phyloP scores from a whole-genome alignment of 2,113 vertebrate species.

The Hassar affinis region DNA sequence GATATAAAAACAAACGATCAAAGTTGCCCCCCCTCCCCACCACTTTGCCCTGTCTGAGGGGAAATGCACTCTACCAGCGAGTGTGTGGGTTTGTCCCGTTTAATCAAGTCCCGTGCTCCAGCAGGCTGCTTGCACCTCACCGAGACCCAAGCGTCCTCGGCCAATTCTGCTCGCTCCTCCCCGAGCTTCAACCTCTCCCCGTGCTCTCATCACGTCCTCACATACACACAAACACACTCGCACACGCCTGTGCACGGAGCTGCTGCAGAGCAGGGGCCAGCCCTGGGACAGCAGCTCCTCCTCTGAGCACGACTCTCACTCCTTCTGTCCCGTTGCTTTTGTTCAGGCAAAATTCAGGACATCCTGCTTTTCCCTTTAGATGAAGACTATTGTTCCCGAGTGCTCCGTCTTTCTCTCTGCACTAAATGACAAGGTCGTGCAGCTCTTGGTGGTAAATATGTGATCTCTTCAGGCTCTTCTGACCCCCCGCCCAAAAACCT shows the following conservation, averaged over 20 bases:
- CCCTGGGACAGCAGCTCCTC: constrained; percentile 71
- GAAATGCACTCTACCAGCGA: constrained; percentile 67
- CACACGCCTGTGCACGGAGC: constrained; percentile 35
- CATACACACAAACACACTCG: constrained; percentile 20
- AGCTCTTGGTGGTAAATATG: constrained; percentile 73
- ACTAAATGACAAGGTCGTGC: constrained; percentile 71
- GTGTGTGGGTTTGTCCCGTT: constrained; percentile 54
- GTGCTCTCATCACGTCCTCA: constrained; percentile 75
- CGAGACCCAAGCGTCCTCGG: constrained; percentile 48
- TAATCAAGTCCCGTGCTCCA: constrained; percentile 56
- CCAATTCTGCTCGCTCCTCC: constrained; percentile 59
- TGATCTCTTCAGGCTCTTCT: constrained; percentile 61
- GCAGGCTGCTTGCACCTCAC: constrained; percentile 51
- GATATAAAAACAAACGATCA: constrained; percentile 40
- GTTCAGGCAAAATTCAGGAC: constrained; percentile 5
- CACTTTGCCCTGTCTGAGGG: constrained; percentile 32
- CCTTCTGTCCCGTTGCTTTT: constrained; percentile 40
- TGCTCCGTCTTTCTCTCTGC: constrained; percentile 36
- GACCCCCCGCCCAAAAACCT: constrained; percentile 73
- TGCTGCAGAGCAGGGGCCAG: constrained; percentile 68
- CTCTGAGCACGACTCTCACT: constrained; percentile 55
- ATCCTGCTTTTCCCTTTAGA: constrained; percentile 7
- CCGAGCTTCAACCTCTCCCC: constrained; percentile 65
- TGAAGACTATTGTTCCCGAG: not conserved
- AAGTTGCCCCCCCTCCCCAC: not conserved